Evolutionary conservation across 2,113 vertebrate genomes (phyloP), one percentile per base, ranked within the genome.

Genomic region (Peromyscus leucopus): DNA sequence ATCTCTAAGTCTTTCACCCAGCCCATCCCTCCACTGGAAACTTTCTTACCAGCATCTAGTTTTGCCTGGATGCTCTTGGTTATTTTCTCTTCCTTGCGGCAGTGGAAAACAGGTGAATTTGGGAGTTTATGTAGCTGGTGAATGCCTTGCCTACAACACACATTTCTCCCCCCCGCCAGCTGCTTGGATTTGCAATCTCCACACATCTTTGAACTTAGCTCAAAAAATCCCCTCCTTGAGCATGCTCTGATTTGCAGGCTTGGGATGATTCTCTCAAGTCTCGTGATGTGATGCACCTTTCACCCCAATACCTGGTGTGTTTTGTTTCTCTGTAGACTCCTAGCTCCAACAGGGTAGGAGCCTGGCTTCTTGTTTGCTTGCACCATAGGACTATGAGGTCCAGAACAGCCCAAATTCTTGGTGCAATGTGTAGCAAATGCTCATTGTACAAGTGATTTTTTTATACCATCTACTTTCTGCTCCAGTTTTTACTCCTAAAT

Each of bases 281-380:
- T 28, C 55, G 33, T 82, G 55, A 33, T 4, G 10, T 82, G 46
- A 33, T 11, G 21, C 46, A 36, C 1, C 46, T 5, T 5, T 57
- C 13, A 4, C 31, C 2, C 82, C 0, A 0, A 13, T n/a, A 3
- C 61, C 28, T 61, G 59, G 12, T 85, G 0, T 46, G 2, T 39
- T 89, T 74, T 46, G 15, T 69, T 78, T 36, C 16, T 69, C 46
- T 90, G 48, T n/a, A 16, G 71, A 80, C 46, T 26, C 0, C 63
- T 21, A 85, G 61, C 9, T 86, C 16, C 17, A 82, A n/a, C 51
- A 65, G 17, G 26, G 22, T 5, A 4, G 48, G 6, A 21, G 13
- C 31, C 24, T 91, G 46, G 57, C 71, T 65, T 76, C 31, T 28
- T 86, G 7, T 51, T 1, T 69, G 2, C 28, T 17, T 33, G n/a